Evolutionary conservation across 1,140 invertebrate genomes (phyloP), one percentile per base, ranked within the genome.

Genomic region (Drosophila baimaii): DNA sequence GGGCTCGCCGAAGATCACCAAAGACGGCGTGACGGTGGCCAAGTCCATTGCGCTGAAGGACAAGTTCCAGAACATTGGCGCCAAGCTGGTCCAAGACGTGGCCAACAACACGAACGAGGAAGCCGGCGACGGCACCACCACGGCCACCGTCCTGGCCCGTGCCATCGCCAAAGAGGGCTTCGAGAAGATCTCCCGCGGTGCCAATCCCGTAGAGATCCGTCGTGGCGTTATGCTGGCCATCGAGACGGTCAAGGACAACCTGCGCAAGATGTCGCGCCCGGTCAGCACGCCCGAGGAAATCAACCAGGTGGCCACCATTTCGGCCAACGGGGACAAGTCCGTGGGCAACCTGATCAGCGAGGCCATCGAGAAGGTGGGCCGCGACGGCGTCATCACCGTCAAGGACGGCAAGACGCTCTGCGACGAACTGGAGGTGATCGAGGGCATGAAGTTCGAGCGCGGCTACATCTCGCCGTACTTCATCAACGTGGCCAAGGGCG

Each of bases 401-500:
- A 99, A 99, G 93, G 99, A 99, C 93, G 99, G 99, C 21, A 99
- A 99, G 93, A 99, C 98, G 1, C 93, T 99, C 25, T 94, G 94
- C 68, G 99, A 99, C 93, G 99, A 99, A 92, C 93, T 99, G 9
- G 98, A 99, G 93, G 86, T 98, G 10, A 99, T 99, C 92, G 98
- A 99, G 93, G 99, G 99, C 83, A 98, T 99, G 97, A 99, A 99
- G 93, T 99, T 99, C 93, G 99, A 99, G 91, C 94, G 99, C 73
- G 99, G 99, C 65, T 99, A 99, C 92, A 99, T 99, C 92, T 99
- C 99, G 44, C 99, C 99, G 13, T 99, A 99, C 92, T 99, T 99
- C 93, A 99, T 99, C 84, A 99, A 99, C 92, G 96, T 97, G 5
- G 93, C 97, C 10, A 99, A 99, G 94, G 96, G 98, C 44, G 98